These are phyloP conservation scores for Chaenocephalus aceratus DNA, from an alignment of 2,113 vertebrate species.

Conservation along the genomic window DNA sequence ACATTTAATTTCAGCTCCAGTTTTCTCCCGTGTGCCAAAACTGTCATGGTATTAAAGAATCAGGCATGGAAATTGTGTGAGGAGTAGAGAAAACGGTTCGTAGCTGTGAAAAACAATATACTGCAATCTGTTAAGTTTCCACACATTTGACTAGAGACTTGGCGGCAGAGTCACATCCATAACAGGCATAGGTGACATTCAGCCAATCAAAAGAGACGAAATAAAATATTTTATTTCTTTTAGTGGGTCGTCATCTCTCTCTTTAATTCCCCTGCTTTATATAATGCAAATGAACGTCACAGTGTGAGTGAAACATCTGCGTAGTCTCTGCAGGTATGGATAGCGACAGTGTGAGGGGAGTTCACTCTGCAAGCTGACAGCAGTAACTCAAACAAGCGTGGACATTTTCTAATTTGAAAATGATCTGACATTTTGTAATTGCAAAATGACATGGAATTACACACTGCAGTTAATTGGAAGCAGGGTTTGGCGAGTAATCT, in stretches of 20 bases:
- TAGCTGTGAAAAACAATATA: slow-evolving; percentile 1
- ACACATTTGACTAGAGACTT: neutral
- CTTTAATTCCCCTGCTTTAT: neutral
- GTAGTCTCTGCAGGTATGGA: slow-evolving; percentile 12
- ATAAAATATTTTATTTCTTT: no score
- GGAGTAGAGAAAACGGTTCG: neutral
- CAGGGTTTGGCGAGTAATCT: slow-evolving; percentile 37
- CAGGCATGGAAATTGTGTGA: neutral
- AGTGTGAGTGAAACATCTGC: neutral
- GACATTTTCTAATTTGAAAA: slow-evolving; percentile 49
- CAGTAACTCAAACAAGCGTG: slow-evolving; percentile 12
- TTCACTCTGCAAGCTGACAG: slow-evolving; percentile 12
- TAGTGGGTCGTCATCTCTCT: neutral
- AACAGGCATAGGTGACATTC: neutral
- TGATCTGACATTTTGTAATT: slow-evolving; percentile 32
- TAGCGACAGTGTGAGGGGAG: neutral
- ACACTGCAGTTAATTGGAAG: slow-evolving; percentile 44
- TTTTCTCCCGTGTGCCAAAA: slow-evolving; percentile 15
- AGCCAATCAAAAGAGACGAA: neutral
- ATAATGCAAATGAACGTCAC: no score
- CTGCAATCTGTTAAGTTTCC: neutral
- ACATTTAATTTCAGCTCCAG: slow-evolving; percentile 19
- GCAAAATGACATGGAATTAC: slow-evolving; percentile 52
- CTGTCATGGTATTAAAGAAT: neutral
- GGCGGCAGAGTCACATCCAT: neutral